Evolutionary conservation across 2,888 invertebrate species (phyloP).

Genomic region (Eudemis profundana): DNA sequence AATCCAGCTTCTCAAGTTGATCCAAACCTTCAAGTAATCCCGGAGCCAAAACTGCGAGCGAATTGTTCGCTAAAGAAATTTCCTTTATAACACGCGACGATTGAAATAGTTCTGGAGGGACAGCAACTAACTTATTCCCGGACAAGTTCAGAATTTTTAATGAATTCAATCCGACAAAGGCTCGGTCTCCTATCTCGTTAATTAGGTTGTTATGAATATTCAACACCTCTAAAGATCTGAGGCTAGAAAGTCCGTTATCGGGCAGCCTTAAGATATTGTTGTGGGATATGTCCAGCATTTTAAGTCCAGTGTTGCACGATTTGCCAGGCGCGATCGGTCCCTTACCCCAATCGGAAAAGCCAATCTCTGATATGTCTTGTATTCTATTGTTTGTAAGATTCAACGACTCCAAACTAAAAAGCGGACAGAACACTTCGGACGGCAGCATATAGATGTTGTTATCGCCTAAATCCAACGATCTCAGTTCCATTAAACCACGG

Average conservation of each 20-base stretch:
- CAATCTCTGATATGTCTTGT: slow-evolving; percentile 90
- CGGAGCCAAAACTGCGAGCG: slow-evolving; percentile 90
- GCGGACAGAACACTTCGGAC: slow-evolving; percentile 89
- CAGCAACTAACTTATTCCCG: slow-evolving; percentile 90
- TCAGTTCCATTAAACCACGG: slow-evolving; percentile 88
- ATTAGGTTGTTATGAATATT: slow-evolving; percentile 91
- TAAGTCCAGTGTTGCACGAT: slow-evolving; percentile 89
- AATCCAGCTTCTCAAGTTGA: slow-evolving; percentile 89
- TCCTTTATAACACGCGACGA: slow-evolving; percentile 89
- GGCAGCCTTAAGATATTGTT: slow-evolving; percentile 90
- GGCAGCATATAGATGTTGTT: slow-evolving; percentile 92
- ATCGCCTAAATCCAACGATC: slow-evolving; percentile 89
- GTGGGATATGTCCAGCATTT: slow-evolving; percentile 89
- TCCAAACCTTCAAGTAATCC: slow-evolving; percentile 90
- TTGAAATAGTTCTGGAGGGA: slow-evolving; percentile 92
- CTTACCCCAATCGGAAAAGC: slow-evolving; percentile 90
- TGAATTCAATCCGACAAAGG: slow-evolving; percentile 89
- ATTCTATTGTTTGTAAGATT: slow-evolving; percentile 92
- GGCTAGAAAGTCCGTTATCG: slow-evolving; percentile 89
- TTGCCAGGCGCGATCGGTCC: slow-evolving; percentile 88
- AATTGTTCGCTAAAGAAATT: slow-evolving; percentile 91
- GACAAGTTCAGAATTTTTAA: slow-evolving; percentile 91
- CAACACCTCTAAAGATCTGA: slow-evolving; percentile 89
- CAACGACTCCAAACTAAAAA: slow-evolving; percentile 87
- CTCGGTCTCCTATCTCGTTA: slow-evolving; percentile 90